Conservation (phyloP, 2,797 vertebrate species). For the Catharus ustulatus region DNA sequence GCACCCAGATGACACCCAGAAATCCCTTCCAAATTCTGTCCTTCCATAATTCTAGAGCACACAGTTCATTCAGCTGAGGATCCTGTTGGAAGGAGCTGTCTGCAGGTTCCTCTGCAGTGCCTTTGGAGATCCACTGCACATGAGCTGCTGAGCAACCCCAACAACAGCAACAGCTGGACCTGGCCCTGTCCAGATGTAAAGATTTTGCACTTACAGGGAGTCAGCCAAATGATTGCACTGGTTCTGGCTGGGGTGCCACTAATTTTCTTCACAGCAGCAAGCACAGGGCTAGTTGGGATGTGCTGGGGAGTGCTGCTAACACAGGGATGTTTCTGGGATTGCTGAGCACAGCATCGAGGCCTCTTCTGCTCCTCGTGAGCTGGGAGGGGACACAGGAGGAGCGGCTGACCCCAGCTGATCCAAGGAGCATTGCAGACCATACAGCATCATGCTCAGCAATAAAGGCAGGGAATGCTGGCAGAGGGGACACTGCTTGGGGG, state of each 20-base stretch:
- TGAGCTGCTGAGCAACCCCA: not conserved
- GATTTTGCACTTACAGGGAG: not conserved
- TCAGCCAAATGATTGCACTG: not conserved
- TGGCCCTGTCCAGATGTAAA: not conserved
- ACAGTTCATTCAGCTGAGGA: not conserved
- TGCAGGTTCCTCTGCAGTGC: not conserved
- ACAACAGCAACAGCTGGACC: not conserved
- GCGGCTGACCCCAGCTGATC: not conserved
- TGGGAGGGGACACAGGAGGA: not conserved
- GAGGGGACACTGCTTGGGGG: fast-evolving
- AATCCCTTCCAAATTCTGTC: not conserved
- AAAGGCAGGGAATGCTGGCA: not conserved
- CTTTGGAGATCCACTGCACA: not conserved
- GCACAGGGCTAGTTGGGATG: not conserved
- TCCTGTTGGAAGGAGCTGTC: not conserved
- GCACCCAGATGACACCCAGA: not conserved
- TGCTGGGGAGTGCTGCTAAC: not conserved
- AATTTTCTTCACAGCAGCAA: not conserved
- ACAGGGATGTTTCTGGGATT: not conserved
- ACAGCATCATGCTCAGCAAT: not conserved
- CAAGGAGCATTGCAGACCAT: not conserved
- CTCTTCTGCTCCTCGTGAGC: not conserved
- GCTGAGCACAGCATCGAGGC: not conserved
- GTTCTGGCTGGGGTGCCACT: not conserved
- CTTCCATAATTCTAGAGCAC: not conserved